A percentile compares a stretch with the other conserved stretches of the same genome.
Conservation (phyloP, 37 sponge, comb jelly and placozoan species). For the Oscarella lobularis region DNA sequence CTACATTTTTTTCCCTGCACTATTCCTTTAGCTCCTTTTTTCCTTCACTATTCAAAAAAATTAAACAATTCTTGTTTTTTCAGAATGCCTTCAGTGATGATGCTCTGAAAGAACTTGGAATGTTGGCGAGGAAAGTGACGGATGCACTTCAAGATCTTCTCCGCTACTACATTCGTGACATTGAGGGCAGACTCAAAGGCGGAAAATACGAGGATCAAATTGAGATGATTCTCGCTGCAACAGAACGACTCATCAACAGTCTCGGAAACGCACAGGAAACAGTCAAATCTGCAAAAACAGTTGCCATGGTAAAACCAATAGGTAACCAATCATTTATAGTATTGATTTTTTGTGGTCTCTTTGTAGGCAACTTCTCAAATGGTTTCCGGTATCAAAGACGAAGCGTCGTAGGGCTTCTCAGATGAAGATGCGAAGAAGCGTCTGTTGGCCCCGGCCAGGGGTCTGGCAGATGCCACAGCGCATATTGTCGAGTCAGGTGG, state of each 20-base stretch:
- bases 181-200: neutral
- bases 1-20: neutral
- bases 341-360: too few relatives aligned
- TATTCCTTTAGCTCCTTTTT: neutral
- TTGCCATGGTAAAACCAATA: too few relatives aligned
- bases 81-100: slow-evolving; percentile 82
- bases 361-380: slow-evolving; percentile 7
- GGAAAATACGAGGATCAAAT: slow-evolving; percentile 67
- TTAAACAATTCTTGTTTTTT: neutral
- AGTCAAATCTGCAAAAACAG: neutral
- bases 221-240: slow-evolving; percentile 84
- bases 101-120: slow-evolving; percentile 64
- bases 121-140: slow-evolving; percentile 74
- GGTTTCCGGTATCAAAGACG: neutral
- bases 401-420: neutral
- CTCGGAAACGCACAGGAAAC: neutral
- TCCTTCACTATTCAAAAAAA: neutral
- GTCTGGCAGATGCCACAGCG: slow-evolving; percentile 88
- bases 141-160: slow-evolving; percentile 53
- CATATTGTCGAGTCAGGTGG: slow-evolving; percentile 91
- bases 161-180: slow-evolving; percentile 66
- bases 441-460: slow-evolving; percentile 72
- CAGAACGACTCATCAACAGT: slow-evolving; percentile 49
- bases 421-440: slow-evolving; percentile 60
- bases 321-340: too few relatives aligned